Conservation (phyloP, 2,797 vertebrate genomes). For the Podarcis siculus region DNA sequence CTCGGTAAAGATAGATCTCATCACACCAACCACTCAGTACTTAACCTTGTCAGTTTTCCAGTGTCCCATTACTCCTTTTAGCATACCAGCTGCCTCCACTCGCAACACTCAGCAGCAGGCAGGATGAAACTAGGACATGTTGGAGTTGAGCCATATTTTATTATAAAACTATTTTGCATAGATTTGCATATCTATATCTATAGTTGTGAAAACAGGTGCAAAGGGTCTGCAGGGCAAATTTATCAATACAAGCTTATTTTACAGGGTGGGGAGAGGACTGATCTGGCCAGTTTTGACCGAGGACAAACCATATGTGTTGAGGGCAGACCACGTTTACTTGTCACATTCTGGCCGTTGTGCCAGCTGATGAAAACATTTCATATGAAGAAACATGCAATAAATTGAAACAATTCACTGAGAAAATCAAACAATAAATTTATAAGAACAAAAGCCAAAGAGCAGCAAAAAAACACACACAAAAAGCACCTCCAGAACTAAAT, state of each 20-base stretch:
- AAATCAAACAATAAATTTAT: too few relatives aligned
- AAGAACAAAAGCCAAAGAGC: too few relatives aligned
- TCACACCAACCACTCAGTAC: conserved; percentile 56
- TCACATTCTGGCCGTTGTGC: neutral
- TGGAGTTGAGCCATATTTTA: conserved; percentile 53
- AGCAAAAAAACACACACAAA: too few relatives aligned
- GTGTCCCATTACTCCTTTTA: conserved; percentile 55
- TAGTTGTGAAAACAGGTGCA: neutral
- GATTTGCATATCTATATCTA: neutral
- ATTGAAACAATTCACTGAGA: too few relatives aligned
- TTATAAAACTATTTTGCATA: conserved; percentile 17
- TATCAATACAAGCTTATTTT: neutral
- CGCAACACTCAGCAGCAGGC: conserved; percentile 37
- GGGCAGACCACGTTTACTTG: neutral
- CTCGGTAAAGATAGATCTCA: conserved; percentile 40
- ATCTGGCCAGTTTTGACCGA: neutral
- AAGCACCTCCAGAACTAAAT: too few relatives aligned
- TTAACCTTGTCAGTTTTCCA: conserved; percentile 43
- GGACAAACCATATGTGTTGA: neutral
- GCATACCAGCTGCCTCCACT: conserved; percentile 66
- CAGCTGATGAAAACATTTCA: too few relatives aligned
- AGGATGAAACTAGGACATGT: conserved; percentile 32
- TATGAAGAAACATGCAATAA: too few relatives aligned
- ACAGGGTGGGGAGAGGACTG: too few relatives aligned
- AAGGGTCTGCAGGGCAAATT: neutral